A percentile compares a stretch with the other conserved stretches of the same genome.
Evolutionary conservation across 2,888 invertebrate genomes (phyloP).

Genomic region (Lasius platythorax): DNA sequence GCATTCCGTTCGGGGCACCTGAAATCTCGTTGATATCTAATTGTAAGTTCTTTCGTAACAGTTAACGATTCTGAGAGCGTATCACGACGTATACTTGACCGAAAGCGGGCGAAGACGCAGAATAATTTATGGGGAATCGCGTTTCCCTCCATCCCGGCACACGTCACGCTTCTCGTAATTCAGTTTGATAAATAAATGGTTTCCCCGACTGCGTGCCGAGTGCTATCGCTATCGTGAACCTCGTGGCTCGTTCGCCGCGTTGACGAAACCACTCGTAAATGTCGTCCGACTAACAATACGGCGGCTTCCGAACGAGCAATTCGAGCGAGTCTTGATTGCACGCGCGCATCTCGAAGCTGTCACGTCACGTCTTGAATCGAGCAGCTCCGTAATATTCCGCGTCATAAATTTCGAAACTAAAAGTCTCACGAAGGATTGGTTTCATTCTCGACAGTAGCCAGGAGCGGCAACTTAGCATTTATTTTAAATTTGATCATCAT

Average conservation of each 20-base stretch:
- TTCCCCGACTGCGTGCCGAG: conserved; percentile 21
- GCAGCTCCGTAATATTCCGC: not conserved
- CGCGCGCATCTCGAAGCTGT: conserved; percentile 24
- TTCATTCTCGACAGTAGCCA: conserved; percentile 1
- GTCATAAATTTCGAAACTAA: conserved; percentile 34
- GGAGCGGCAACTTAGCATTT: not conserved
- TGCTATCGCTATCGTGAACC: conserved; percentile 30
- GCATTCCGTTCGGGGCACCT: not conserved
- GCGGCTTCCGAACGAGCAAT: conserved; percentile 43
- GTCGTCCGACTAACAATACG: conserved; percentile 53
- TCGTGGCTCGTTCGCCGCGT: conserved; percentile 15
- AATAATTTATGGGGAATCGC: conserved; percentile 63
- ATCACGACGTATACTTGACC: not conserved
- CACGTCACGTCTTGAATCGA: conserved; percentile 15
- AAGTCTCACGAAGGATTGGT: not conserved
- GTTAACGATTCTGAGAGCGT: conserved; percentile 2
- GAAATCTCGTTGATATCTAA: not conserved
- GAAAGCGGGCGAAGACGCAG: conserved; percentile 19
- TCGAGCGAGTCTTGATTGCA: conserved; percentile 34
- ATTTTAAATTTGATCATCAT: not conserved
- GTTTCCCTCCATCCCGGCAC: conserved; percentile 23
- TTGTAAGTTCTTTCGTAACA: not conserved
- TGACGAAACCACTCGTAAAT: conserved; percentile 60
- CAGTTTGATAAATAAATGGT: conserved; percentile 66
- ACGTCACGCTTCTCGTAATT: conserved; percentile 64